Conservation (phyloP, 2,797 vertebrate genomes). For the Diglossa cyanea region DNA sequence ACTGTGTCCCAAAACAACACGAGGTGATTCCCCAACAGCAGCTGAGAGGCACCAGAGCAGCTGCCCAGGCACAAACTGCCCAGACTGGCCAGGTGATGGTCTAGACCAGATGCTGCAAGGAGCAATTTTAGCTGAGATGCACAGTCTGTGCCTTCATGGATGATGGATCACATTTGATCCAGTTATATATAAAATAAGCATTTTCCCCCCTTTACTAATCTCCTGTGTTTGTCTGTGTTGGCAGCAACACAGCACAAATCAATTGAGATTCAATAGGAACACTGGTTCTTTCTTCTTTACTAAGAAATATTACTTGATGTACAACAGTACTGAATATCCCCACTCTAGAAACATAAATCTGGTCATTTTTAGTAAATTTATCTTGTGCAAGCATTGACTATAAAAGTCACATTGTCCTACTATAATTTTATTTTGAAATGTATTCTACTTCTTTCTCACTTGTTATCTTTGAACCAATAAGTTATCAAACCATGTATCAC, state of each 20-base stretch:
- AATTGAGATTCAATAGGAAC: background rate
- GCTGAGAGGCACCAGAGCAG: background rate
- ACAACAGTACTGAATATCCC: background rate
- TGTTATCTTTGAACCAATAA: background rate
- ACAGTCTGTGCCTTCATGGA: background rate
- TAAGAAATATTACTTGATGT: background rate
- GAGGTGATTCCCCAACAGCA: background rate
- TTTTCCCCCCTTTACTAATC: background rate
- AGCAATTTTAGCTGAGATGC: background rate
- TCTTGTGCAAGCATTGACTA: background rate
- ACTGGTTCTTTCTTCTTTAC: background rate
- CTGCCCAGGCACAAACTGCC: background rate
- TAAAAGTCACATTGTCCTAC: background rate
- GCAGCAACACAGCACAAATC: background rate
- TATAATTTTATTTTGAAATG: background rate
- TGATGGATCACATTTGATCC: background rate
- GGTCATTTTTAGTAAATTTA: background rate
- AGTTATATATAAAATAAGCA: background rate
- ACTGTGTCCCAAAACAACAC: background rate
- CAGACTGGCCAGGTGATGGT: background rate
- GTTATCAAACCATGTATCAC: background rate
- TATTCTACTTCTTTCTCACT: background rate
- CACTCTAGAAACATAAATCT: background rate
- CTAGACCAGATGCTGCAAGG: background rate
- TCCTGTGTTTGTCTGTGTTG: background rate